Evolutionary conservation across 1,140 invertebrate species (phyloP), one percentile per base, ranked within the genome.

Genomic region (Drosophila burlai): DNA sequence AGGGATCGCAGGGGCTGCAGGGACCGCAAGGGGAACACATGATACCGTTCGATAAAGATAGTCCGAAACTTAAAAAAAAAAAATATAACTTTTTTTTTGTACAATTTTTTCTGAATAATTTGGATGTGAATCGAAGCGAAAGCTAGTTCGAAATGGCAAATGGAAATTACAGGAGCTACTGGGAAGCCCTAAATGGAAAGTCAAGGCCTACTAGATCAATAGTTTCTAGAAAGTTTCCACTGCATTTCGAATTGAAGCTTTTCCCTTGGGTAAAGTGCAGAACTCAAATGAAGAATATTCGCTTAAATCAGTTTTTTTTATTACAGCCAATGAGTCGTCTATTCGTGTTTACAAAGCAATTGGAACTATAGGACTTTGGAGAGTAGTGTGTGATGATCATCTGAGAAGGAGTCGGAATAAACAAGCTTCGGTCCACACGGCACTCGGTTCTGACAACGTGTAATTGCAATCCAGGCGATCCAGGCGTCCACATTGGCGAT

Each of bases 1-100:
- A 92, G 8, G 91, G 91, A 77, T 91, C 89, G 42, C 91, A 92
- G 42, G 89, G 89, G 47, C 89, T 79, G 64, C 87, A 91, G 9
- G 86, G 86, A 54, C 86, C 82, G 47, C 89, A 91, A 38, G 89
- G 84, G 49, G 85, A 91, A 38, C 69, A 73, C 69, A 73, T 73
- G 43, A 47, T 76, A 26, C 10, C 11, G 1, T 15, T 67, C 15
- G 3, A 46, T 1, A 47, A 31, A 29, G 2, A 31, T 15, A 3
- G n/a, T 24, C 40, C 26, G 45, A 65, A 59, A 40, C 2, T 24
- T 24, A 43, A 26, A 1, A 11, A n/a, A 65, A 18, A 29, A 24
- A 34, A 1, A n/a, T 15, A 10, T 0, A 46, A 49, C 24, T 66
- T 52, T 49, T 69, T 49, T 69, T 46, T 5, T 61, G 47, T 38